Percentiles rank a stretch among this genome's conserved stretches.
phyloP scores from a whole-genome alignment of 2,797 vertebrate species.

The Champsocephalus esox region DNA sequence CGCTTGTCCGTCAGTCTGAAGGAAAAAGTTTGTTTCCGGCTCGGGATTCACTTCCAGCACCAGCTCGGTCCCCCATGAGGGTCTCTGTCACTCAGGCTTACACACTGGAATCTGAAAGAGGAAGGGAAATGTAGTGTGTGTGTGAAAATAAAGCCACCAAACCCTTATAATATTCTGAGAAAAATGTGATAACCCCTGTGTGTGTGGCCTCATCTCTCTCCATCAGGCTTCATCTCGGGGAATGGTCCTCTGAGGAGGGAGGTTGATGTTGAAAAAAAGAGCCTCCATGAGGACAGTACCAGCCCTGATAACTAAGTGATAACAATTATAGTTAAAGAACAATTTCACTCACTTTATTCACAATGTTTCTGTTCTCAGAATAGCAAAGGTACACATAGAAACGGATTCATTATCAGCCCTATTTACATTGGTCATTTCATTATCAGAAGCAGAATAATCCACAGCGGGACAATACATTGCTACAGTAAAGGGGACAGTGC shows the following conservation, averaged over 20 bases:
- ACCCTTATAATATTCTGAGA: background rate
- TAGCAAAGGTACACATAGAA: background rate
- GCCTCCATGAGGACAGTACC: background rate
- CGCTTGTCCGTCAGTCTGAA: slow-evolving; percentile 49
- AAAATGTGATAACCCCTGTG: background rate
- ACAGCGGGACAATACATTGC: too few relatives aligned
- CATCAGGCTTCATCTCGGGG: background rate
- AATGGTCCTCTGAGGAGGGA: background rate
- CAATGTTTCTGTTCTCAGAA: background rate
- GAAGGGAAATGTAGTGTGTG: background rate
- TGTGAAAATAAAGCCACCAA: slow-evolving; percentile 5
- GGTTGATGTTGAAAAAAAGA: background rate
- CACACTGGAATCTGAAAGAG: slow-evolving; percentile 16
- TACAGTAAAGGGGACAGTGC: too few relatives aligned
- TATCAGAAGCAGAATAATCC: too few relatives aligned
- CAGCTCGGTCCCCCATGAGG: slow-evolving; percentile 10
- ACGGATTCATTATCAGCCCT: background rate
- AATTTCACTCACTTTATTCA: background rate
- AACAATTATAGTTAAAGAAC: background rate
- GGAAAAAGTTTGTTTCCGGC: slow-evolving; percentile 45
- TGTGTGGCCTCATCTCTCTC: background rate
- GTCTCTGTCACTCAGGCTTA: slow-evolving; percentile 55
- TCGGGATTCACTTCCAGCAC: slow-evolving; percentile 29
- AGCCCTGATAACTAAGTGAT: background rate
- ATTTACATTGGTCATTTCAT: background rate